Percentiles rank a stretch among this genome's conserved stretches.
Evolutionary conservation across 1,140 invertebrate species (phyloP).

Genomic region (Calosoma granatense): DNA sequence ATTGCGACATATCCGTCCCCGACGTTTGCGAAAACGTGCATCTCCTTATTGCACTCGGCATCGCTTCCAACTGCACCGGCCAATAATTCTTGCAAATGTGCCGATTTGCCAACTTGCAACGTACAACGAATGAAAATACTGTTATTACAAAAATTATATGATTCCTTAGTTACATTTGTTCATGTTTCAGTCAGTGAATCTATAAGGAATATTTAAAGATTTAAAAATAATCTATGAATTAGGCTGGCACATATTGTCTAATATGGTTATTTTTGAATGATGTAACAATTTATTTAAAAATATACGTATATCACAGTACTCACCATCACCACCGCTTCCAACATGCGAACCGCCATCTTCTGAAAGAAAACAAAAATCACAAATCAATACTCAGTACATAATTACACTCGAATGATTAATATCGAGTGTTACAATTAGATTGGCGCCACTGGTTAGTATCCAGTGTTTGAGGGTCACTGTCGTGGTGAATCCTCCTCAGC

Average conservation of each 20-base stretch:
- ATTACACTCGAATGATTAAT: no score
- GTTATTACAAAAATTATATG: no score
- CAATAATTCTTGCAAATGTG: no score
- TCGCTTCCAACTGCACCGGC: background rate
- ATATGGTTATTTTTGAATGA: no score
- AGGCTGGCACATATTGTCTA: no score
- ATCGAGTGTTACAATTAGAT: no score
- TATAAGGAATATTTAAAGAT: background rate
- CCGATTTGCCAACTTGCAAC: no score
- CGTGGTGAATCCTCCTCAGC: background rate
- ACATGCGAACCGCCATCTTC: constrained; percentile 32
- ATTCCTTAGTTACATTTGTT: no score
- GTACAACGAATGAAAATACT: no score
- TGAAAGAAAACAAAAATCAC: constrained; percentile 18
- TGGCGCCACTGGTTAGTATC: background rate
- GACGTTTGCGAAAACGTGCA: background rate
- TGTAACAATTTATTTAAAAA: background rate
- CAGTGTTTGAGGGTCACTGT: background rate
- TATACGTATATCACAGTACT: background rate
- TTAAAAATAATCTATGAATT: no score
- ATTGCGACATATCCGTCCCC: background rate
- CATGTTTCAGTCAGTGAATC: no score
- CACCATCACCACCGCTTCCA: constrained; percentile 16
- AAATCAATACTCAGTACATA: no score
- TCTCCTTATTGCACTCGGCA: background rate